Conservation (phyloP, 2,113 vertebrate genomes). For the Riparia riparia region DNA sequence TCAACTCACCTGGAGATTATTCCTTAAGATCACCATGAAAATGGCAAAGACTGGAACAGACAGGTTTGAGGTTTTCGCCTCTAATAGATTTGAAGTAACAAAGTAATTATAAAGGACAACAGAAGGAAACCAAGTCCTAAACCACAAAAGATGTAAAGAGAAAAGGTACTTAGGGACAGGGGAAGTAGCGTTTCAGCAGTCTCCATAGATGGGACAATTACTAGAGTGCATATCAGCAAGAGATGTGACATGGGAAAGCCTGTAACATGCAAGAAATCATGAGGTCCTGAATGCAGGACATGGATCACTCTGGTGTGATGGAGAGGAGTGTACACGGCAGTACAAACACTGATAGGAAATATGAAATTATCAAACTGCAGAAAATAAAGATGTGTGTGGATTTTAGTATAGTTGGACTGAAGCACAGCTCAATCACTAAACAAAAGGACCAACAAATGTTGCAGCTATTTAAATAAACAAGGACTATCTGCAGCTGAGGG, state of each 20-base stretch:
- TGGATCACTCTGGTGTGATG: background rate
- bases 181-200: background rate
- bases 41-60: background rate
- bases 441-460: background rate
- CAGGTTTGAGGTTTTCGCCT: rapidly evolving
- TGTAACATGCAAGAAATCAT: background rate
- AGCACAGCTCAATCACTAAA: background rate
- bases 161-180: background rate
- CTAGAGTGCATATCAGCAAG: background rate
- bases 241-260: background rate
- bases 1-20: background rate
- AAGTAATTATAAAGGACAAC: background rate
- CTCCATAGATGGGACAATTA: background rate
- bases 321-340: background rate
- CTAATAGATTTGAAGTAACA: background rate
- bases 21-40: background rate
- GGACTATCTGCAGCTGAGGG: background rate
- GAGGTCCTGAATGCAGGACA: background rate
- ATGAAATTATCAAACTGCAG: background rate
- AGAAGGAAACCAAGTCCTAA: background rate
- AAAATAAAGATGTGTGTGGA: background rate
- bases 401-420: background rate
- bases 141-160: background rate
- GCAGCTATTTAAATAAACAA: slow-evolving; percentile 2
- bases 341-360: background rate